Evolutionary conservation across 1,140 invertebrate species (phyloP).

Genomic region (Luehdorfia chinensis): DNA sequence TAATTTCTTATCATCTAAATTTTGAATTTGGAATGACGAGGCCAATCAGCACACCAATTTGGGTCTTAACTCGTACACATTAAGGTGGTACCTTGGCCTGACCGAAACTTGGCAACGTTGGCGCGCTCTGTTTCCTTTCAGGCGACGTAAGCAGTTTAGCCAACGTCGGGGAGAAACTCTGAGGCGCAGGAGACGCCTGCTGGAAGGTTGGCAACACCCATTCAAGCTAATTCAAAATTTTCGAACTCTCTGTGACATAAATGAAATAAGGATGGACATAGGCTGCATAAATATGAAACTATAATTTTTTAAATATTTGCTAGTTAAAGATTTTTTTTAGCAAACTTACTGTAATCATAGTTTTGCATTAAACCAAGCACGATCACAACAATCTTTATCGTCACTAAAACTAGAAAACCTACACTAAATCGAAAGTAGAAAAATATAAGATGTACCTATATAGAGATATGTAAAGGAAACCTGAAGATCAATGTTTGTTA

Average conservation of each 20-base stretch:
- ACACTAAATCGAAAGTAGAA: background rate
- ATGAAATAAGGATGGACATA: constrained; percentile 13
- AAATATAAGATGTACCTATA: no score
- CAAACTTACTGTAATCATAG: no score
- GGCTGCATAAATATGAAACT: background rate
- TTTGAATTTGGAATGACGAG: constrained; percentile 69
- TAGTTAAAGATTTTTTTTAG: no score
- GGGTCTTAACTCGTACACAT: constrained; percentile 48
- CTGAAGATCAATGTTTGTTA: no score
- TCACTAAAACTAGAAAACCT: background rate
- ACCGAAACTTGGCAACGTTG: constrained; percentile 65
- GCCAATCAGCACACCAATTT: constrained; percentile 69
- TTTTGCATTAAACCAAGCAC: background rate
- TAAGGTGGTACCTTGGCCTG: constrained; percentile 78
- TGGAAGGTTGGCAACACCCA: constrained; percentile 73
- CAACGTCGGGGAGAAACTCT: constrained; percentile 85
- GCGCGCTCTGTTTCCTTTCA: constrained; percentile 65
- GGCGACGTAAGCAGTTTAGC: constrained; percentile 85
- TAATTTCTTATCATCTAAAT: constrained; percentile 51
- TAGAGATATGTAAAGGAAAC: no score
- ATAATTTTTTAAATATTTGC: background rate
- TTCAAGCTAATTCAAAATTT: constrained; percentile 54
- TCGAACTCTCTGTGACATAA: constrained; percentile 27
- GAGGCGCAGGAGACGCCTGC: constrained; percentile 64
- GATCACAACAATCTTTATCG: background rate